Conservation (phyloP, 2,888 invertebrate genomes). For the Podabrus alpinus region DNA sequence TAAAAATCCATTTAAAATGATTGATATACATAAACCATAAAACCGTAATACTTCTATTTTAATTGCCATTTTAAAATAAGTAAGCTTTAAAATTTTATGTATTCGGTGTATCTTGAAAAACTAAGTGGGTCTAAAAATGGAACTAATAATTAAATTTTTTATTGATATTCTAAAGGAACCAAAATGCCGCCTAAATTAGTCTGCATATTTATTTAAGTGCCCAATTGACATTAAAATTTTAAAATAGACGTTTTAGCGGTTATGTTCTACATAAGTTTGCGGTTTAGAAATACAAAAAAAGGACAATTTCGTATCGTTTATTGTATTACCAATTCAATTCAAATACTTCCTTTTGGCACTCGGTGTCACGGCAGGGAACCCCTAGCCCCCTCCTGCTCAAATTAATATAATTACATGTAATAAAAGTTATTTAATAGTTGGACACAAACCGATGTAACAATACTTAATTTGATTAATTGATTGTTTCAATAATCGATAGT, state of each 20-base stretch:
- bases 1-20: slow-evolving; percentile 34
- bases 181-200: not conserved
- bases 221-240: not conserved
- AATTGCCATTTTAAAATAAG: slow-evolving; percentile 5
- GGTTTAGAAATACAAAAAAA: not conserved
- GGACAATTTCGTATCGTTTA: not conserved
- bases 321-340: not conserved
- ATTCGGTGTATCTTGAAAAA: not conserved
- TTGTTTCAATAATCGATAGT: not conserved
- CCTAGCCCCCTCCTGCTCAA: not conserved
- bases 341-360: not conserved
- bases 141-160: not conserved
- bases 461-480: not conserved
- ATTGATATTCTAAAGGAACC: not conserved
- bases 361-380: not conserved
- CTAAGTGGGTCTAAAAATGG: not conserved
- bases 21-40: slow-evolving; percentile 40
- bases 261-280: not conserved
- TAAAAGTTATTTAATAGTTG: not conserved
- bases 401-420: not conserved
- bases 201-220: not conserved
- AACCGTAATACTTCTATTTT: not conserved
- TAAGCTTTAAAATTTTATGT: slow-evolving; percentile 15
- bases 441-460: not conserved
- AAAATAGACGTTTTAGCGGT: not conserved